phyloP scores from a whole-genome alignment of 2,888 invertebrate genomes.

The Orchesellides sinensis region DNA sequence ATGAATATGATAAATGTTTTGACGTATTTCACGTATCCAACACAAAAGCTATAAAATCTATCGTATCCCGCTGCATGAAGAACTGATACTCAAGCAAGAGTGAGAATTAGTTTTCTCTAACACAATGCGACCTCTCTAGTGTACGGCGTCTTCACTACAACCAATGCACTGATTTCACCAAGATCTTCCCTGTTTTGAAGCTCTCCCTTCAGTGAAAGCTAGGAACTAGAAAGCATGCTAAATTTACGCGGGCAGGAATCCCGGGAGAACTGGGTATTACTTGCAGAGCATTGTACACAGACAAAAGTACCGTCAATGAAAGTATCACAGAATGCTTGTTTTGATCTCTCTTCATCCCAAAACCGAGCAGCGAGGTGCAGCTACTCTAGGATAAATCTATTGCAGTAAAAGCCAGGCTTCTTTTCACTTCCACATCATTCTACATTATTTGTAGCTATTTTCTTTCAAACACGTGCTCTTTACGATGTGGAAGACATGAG shows the following conservation, averaged over 20 bases:
- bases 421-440: neutral
- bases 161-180: neutral
- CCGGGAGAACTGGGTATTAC: conserved; percentile 44
- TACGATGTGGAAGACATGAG: neutral
- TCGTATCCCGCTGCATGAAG: too few species aligned
- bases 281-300: neutral
- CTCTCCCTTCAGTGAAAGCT: conserved; percentile 30
- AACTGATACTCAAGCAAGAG: too few species aligned
- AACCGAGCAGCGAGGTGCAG: neutral
- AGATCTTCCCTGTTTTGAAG: neutral
- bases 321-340: neutral
- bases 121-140: conserved; percentile 36
- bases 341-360: neutral
- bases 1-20: too few species aligned
- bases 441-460: neutral
- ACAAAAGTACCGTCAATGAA: neutral
- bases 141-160: neutral
- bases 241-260: conserved; percentile 52
- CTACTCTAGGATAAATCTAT: too few species aligned
- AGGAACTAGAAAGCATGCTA: neutral
- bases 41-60: too few species aligned
- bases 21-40: too few species aligned
- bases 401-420: too few species aligned
- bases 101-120: too few species aligned
- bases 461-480: conserved; percentile 35